These are phyloP conservation scores for Caenorhabditis inopinata DNA, from an alignment of 1,140 invertebrate genomes.

Conservation along the genomic window DNA sequence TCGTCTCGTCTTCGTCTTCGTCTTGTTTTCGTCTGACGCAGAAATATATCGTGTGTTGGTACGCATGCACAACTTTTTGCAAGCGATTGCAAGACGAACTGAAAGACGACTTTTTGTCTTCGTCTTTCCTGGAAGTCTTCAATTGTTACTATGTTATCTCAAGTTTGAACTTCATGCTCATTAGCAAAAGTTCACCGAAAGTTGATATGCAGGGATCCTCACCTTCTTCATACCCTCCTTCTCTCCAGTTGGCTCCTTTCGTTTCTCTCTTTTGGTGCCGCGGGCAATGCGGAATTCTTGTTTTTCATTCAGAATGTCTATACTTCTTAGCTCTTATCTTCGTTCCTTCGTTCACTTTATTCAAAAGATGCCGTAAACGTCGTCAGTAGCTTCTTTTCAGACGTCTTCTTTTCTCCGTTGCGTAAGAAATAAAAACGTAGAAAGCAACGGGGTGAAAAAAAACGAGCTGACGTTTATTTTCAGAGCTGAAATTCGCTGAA, in stretches of 20 bases:
- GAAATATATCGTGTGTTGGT: no score
- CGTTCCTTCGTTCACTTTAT: neutral
- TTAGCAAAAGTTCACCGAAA: neutral
- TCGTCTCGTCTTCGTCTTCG: no score
- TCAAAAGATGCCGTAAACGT: conserved; percentile 9
- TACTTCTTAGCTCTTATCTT: neutral
- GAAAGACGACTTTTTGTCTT: neutral
- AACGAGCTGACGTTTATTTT: conserved; percentile 26
- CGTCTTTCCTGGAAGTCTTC: no score
- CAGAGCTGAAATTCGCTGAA: neutral
- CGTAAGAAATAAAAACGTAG: neutral
- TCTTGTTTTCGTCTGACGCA: no score
- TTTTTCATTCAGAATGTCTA: conserved; percentile 29
- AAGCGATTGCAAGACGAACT: no score
- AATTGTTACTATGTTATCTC: neutral
- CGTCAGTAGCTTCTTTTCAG: conserved; percentile 17
- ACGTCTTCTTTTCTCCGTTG: conserved; percentile 13
- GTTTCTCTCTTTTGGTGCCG: conserved; percentile 4
- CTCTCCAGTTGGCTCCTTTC: conserved; percentile 6
- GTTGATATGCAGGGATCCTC: neutral
- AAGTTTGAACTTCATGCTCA: neutral
- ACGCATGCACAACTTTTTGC: no score
- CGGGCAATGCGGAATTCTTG: conserved; percentile 27
- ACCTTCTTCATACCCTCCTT: neutral
- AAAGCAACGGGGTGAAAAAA: neutral